Evolutionary conservation across 2,888 invertebrate genomes (phyloP).

Genomic region (Zygothrica quintamaculata): DNA sequence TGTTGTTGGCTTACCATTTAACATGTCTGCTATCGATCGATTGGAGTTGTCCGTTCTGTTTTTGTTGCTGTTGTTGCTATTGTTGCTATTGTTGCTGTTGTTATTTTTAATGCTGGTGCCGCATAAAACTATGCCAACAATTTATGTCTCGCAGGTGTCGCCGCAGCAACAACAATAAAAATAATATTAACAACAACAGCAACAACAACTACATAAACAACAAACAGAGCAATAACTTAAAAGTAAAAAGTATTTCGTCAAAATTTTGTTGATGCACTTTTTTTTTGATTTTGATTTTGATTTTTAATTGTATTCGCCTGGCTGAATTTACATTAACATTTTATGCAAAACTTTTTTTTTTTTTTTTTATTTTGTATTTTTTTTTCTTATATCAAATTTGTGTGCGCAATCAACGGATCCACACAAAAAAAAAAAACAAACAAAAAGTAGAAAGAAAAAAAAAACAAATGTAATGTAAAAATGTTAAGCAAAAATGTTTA

Average conservation of each 20-base stretch:
- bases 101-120: no score
- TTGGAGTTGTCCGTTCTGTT: constrained; percentile 32
- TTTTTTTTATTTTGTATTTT: no score
- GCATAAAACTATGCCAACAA: constrained; percentile 55
- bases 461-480: no score
- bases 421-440: no score
- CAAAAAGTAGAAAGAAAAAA: no score
- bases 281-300: constrained; percentile 11
- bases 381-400: no score
- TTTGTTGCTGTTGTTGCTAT: constrained; percentile 10
- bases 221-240: constrained; percentile 3
- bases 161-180: constrained; percentile 21
- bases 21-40: constrained; percentile 55
- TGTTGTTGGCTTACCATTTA: constrained; percentile 36
- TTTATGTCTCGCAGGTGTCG: constrained; percentile 52
- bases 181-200: constrained; percentile 8
- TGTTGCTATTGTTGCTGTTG: no score
- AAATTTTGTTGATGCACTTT: constrained; percentile 27
- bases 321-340: constrained; percentile 43
- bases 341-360: constrained; percentile 53
- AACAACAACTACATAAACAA: background rate
- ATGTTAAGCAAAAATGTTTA: constrained; percentile 47
- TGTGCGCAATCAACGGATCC: constrained; percentile 47
- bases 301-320: constrained; percentile 42
- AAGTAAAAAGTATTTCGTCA: constrained; percentile 10